These are phyloP conservation scores for Lampris incognitus DNA, from an alignment of 2,113 vertebrate genomes.

Conservation along the genomic window DNA sequence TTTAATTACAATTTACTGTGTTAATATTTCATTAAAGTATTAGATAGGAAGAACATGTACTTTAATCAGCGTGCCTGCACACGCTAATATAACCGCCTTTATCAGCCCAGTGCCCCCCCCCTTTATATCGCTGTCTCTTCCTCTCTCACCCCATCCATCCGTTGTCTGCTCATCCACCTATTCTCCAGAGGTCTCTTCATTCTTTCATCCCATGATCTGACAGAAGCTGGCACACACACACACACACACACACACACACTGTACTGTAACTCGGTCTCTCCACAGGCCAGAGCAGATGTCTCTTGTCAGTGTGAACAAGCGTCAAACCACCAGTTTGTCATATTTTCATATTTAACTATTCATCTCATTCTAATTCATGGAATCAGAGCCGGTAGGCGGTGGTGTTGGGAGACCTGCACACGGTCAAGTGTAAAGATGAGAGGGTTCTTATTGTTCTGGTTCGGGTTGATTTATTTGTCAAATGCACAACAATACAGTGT, in stretches of 20 bases:
- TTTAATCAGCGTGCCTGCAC: conserved; percentile 52
- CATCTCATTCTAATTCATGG: conserved; percentile 78
- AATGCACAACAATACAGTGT: no score
- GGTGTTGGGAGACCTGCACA: conserved; percentile 29
- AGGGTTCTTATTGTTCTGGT: conserved; percentile 15
- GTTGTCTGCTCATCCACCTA: conserved; percentile 29
- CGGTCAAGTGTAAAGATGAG: conserved; percentile 35
- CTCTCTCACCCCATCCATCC: conserved; percentile 25
- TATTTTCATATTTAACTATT: conserved; percentile 81
- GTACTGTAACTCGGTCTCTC: conserved; percentile 46
- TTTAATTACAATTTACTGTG: conserved; percentile 79
- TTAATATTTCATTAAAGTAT: conserved; percentile 83
- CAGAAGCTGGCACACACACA: conserved; percentile 42
- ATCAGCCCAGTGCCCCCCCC: conserved; percentile 26
- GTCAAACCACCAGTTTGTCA: conserved; percentile 73
- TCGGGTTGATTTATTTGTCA: no score
- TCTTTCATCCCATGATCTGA: conserved; percentile 68
- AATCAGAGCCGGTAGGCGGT: background rate
- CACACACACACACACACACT: conserved; percentile 38
- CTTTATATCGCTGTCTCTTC: conserved; percentile 54
- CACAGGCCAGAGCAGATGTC: conserved; percentile 77
- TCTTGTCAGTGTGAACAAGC: conserved; percentile 75
- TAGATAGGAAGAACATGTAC: conserved; percentile 69
- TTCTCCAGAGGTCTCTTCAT: conserved; percentile 70
- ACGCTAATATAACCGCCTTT: background rate